phyloP scores from a whole-genome alignment of 1,140 invertebrate species.

The Tetranychus cinnabarinus region DNA sequence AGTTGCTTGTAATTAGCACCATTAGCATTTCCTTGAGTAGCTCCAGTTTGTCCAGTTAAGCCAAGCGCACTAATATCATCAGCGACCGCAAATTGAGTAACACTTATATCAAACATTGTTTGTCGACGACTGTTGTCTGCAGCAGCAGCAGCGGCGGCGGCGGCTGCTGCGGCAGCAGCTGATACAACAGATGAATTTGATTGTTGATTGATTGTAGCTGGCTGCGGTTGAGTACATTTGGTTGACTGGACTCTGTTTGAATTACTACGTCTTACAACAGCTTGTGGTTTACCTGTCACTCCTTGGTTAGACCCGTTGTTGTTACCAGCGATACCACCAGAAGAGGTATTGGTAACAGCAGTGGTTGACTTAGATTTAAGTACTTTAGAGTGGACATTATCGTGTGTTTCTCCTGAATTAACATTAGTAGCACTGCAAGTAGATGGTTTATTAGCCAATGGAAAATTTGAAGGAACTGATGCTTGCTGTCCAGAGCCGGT shows the following conservation, averaged over 20 bases:
- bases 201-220: not conserved
- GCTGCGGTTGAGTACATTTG: not conserved
- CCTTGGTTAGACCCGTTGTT: too few relatives aligned
- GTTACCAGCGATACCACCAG: not conserved
- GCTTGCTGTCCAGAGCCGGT: too few relatives aligned
- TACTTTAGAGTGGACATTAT: not conserved
- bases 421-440: not conserved
- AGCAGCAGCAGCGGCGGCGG: not conserved
- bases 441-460: not conserved
- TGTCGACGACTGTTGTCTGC: not conserved
- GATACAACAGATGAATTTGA: too few relatives aligned
- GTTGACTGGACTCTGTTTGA: not conserved
- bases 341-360: not conserved
- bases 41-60: not conserved
- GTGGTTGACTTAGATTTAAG: not conserved
- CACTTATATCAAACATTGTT: slow-evolving; percentile 11
- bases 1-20: not conserved
- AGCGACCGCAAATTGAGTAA: slow-evolving; percentile 70
- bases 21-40: not conserved
- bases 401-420: not conserved
- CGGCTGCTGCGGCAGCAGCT: not conserved
- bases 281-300: not conserved
- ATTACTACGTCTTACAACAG: not conserved
- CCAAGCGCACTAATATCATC: slow-evolving; percentile 32
- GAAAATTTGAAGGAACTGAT: too few relatives aligned